Evolutionary conservation across 2,888 invertebrate species (phyloP).

Genomic region (Leuctra nigra): DNA sequence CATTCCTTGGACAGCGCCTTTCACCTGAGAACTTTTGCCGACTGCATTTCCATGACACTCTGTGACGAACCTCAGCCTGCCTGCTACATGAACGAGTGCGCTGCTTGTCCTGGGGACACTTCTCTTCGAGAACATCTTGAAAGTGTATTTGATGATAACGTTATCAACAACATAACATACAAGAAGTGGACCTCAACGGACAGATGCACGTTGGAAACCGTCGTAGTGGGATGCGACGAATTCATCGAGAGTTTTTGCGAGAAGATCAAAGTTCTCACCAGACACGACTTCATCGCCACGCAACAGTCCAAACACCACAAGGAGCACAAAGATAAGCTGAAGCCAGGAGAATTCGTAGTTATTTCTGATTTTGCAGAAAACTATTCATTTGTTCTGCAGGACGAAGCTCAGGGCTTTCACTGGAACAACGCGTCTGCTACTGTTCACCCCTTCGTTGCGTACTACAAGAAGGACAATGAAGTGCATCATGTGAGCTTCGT

Average conservation of each 20-base stretch:
- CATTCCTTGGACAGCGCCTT: too few species aligned
- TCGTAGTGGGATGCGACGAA: not conserved
- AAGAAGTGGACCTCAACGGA: conserved; percentile 5
- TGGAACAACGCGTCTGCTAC: conserved; percentile 28
- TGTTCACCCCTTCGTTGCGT: too few species aligned
- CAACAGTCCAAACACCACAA: conserved; percentile 7
- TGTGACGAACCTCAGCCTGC: too few species aligned
- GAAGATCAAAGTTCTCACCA: not conserved
- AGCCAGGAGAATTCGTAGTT: not conserved
- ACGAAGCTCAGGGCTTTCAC: too few species aligned
- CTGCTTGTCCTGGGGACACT: too few species aligned
- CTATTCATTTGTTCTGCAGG: too few species aligned
- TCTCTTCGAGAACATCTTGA: not conserved
- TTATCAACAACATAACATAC: not conserved
- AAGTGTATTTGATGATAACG: not conserved
- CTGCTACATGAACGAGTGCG: too few species aligned
- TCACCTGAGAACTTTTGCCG: too few species aligned
- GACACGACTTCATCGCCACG: conserved; percentile 5
- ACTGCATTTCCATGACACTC: too few species aligned
- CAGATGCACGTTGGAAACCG: conserved; percentile 3
- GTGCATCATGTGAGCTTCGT: too few species aligned
- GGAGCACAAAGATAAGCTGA: not conserved
- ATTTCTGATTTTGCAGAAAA: conserved; percentile 30
- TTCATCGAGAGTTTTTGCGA: conserved; percentile 9
- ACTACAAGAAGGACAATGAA: conserved; percentile 20